Base-by-base conservation (phyloP, 1,140 invertebrate species). In the Macrotrachela quadricornifera region DNA sequence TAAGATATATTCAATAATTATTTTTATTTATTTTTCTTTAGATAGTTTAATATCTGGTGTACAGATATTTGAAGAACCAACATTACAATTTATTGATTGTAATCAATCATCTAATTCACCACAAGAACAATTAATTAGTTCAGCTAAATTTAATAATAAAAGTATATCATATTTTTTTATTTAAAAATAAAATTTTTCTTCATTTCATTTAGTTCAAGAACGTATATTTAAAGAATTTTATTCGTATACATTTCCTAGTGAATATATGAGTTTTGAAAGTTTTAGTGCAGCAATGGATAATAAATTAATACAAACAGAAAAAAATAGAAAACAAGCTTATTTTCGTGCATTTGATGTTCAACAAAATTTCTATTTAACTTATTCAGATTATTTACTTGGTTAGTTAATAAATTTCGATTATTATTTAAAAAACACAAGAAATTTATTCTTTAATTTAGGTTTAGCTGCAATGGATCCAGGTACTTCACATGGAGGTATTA, bases 401-500 rank as follows among this genome's bases (percentile, higher is more conserved):
- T 47, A 42, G 46, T 48, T 47, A 13, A 15, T 40, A 41, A 15
- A 12, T 10, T 4, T 41, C 45, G 49, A 50, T 51, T n/a, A 48
- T 14, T 2, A 14, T 36, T 30, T 30, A 30, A 4, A 4, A 4
- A 2, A 30, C 8, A 8, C 21, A 30, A 30, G 3, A 8, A 30
- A 2, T 8, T 30, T 30, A 4, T 30, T 30, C 8, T 36, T 56
- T 59, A 30, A 75, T 40, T 57, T 68, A 14, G 74, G 74, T 13
- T 47, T 76, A 10, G 73, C 73, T 13, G 71, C 71, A 6, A 64
- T 75, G 55, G 75, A 76, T 52, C 72, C 69, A 0, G 58, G 53
- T 17, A 75, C 73, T 15, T 68, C 67, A 39, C 74, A 76, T 64
- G 74, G 74, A 44, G 72, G 73, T 14, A 30, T n/a, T n/a, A n/a